Evolutionary conservation across 2,888 invertebrate species (phyloP), one percentile per base, ranked within the genome.

Genomic region (Heteromurus nitidus): DNA sequence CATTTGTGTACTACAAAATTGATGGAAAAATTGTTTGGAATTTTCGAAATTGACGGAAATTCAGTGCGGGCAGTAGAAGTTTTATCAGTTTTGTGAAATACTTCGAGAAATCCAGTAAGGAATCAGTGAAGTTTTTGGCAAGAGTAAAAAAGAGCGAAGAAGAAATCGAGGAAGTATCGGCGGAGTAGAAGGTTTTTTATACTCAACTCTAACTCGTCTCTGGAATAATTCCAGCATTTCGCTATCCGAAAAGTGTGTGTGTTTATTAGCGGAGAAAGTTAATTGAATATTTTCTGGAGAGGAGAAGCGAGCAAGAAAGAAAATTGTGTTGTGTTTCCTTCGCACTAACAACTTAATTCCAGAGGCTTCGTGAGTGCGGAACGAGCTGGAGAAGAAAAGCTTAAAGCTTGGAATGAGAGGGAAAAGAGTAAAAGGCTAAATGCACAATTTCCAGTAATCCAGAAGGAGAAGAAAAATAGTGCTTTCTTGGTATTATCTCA

Each of bases 341-440:
- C n/a, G n/a, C n/a, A n/a, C n/a, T n/a, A n/a, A n/a, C n/a, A n/a
- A n/a, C n/a, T n/a, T n/a, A n/a, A n/a, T n/a, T n/a, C n/a, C n/a
- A n/a, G n/a, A n/a, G n/a, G n/a, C n/a, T n/a, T n/a, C n/a, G n/a
- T n/a, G n/a, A n/a, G n/a, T n/a, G n/a, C n/a, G n/a, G n/a, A n/a
- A n/a, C n/a, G n/a, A 47, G 47, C 47, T 13, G n/a, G n/a, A 42
- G 75, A 65, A 65, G 67, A 65, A 64, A 64, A 65, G 13, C 65
- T 20, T 22, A 44, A 24, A 67, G 18, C 60, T n/a, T n/a, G n/a
- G n/a, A n/a, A n/a, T n/a, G n/a, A n/a, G n/a, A n/a, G n/a, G n/a
- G n/a, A n/a, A n/a, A n/a, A n/a, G n/a, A n/a, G n/a, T n/a, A n/a
- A n/a, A n/a, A n/a, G n/a, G n/a, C n/a, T n/a, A n/a, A n/a, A n/a